Evolutionary conservation across 2,888 invertebrate genomes (phyloP).

Genomic region (Pandemis cinnamomeana): DNA sequence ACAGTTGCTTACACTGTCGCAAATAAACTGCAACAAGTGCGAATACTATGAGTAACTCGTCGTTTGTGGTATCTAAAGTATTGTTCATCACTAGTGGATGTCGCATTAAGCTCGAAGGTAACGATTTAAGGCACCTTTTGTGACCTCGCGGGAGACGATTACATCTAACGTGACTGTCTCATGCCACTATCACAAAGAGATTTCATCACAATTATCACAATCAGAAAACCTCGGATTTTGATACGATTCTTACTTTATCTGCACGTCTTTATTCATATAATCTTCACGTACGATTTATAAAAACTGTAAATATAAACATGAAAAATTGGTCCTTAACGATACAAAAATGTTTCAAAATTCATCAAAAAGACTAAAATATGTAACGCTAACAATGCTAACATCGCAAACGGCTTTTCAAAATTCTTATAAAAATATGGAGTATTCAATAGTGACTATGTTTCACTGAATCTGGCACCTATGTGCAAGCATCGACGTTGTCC

Average conservation of each 20-base stretch:
- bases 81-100: slow-evolving; percentile 52
- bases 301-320: slow-evolving; percentile 48
- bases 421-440: slow-evolving; percentile 56
- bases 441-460: slow-evolving; percentile 52
- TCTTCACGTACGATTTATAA: slow-evolving; percentile 45
- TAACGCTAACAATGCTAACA: slow-evolving; percentile 53
- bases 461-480: slow-evolving; percentile 57
- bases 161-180: slow-evolving; percentile 79
- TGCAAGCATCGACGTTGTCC: slow-evolving; percentile 82
- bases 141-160: slow-evolving; percentile 65
- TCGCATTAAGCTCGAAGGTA: slow-evolving; percentile 63
- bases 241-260: slow-evolving; percentile 49
- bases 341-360: slow-evolving; percentile 42
- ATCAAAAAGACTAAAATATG: slow-evolving; percentile 44
- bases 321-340: slow-evolving; percentile 41
- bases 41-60: slow-evolving; percentile 72
- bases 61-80: slow-evolving; percentile 56
- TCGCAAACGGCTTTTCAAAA: slow-evolving; percentile 40
- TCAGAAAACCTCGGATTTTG: slow-evolving; percentile 68
- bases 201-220: slow-evolving; percentile 82
- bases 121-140: slow-evolving; percentile 65
- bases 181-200: slow-evolving; percentile 82
- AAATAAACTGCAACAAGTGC: slow-evolving; percentile 60
- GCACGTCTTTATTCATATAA: slow-evolving; percentile 26
- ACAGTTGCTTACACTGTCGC: slow-evolving; percentile 70